A percentile compares a stretch with the other conserved stretches of the same genome.
These are phyloP conservation scores for Dreissena rostriformis DNA, from an alignment of 1,140 invertebrate species.

Conservation along the genomic window DNA sequence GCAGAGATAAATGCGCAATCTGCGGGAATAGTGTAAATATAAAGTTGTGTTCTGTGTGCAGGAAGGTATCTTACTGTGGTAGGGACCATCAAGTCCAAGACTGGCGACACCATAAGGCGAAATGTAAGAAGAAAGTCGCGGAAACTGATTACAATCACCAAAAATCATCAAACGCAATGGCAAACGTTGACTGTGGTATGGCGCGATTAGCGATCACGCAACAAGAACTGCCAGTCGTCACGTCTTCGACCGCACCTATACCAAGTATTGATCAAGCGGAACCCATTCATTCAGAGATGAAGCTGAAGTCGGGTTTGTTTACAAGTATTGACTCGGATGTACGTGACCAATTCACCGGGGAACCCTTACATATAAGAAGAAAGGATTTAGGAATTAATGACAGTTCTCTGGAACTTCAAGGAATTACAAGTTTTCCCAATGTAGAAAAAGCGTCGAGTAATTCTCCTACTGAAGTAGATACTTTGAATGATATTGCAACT, in stretches of 20 bases:
- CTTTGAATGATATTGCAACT: not conserved
- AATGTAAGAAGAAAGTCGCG: constrained; percentile 66
- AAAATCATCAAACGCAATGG: constrained; percentile 19
- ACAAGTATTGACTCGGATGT: too few relatives aligned
- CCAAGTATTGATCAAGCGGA: not conserved
- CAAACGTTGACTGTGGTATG: constrained; percentile 19
- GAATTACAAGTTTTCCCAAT: not conserved
- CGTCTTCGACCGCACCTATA: constrained; percentile 29
- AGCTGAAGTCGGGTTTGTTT: not conserved
- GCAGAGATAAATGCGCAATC: constrained; percentile 29
- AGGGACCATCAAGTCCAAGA: constrained; percentile 89
- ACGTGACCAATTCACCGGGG: too few relatives aligned
- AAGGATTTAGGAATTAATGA: not conserved
- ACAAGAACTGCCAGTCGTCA: constrained; percentile 18
- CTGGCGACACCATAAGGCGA: constrained; percentile 88
- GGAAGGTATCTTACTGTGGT: constrained; percentile 88
- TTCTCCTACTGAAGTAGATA: not conserved
- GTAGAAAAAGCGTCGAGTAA: not conserved
- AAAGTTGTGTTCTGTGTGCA: constrained; percentile 82
- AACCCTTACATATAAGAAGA: too few relatives aligned
- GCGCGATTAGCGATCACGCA: constrained; percentile 32
- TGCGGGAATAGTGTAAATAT: constrained; percentile 25
- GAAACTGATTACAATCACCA: constrained; percentile 25
- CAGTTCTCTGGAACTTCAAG: too few relatives aligned
- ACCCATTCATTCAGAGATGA: not conserved